Conservation (phyloP, 2,888 invertebrate species). For the Caenorhabditis afra region DNA sequence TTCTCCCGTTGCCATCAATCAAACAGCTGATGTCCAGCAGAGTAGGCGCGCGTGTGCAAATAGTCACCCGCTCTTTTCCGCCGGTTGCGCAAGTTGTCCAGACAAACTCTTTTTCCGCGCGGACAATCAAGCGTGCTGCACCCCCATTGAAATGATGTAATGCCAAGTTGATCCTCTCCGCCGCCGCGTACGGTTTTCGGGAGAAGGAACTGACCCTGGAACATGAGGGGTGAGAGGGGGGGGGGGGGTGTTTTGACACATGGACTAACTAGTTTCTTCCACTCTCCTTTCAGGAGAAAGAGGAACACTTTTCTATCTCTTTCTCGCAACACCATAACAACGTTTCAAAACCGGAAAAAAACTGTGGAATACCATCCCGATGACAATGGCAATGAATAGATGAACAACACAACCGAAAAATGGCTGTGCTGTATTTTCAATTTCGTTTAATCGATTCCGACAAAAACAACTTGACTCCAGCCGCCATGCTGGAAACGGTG, state of each 20-base stretch:
- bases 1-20: slow-evolving; percentile 9
- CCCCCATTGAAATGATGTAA: slow-evolving; percentile 42
- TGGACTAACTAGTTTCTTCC: slow-evolving; percentile 17
- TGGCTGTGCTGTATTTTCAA: not conserved
- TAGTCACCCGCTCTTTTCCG: not conserved
- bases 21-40: slow-evolving; percentile 62
- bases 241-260: slow-evolving; percentile 5
- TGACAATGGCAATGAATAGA: slow-evolving; percentile 8
- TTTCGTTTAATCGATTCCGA: slow-evolving; percentile 36
- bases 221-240: not conserved
- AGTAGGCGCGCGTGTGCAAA: slow-evolving; percentile 59
- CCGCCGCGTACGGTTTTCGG: not conserved
- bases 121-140: slow-evolving; percentile 23
- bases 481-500: slow-evolving; percentile 13
- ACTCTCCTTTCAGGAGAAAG: slow-evolving; percentile 23
- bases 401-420: slow-evolving; percentile 6
- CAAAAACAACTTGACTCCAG: slow-evolving; percentile 50
- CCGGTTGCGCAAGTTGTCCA: slow-evolving; percentile 51
- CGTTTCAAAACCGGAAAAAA: slow-evolving; percentile 63
- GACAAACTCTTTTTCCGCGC: slow-evolving; percentile 55
- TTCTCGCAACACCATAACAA: slow-evolving; percentile 42
- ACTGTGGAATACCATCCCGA: not conserved
- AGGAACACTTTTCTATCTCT: slow-evolving; percentile 10
- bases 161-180: slow-evolving; percentile 18
- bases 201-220: slow-evolving; percentile 12